Percentiles rank a stretch among this genome's conserved stretches.
phyloP scores from a whole-genome alignment of 1,140 invertebrate species.

The Apis florea region DNA sequence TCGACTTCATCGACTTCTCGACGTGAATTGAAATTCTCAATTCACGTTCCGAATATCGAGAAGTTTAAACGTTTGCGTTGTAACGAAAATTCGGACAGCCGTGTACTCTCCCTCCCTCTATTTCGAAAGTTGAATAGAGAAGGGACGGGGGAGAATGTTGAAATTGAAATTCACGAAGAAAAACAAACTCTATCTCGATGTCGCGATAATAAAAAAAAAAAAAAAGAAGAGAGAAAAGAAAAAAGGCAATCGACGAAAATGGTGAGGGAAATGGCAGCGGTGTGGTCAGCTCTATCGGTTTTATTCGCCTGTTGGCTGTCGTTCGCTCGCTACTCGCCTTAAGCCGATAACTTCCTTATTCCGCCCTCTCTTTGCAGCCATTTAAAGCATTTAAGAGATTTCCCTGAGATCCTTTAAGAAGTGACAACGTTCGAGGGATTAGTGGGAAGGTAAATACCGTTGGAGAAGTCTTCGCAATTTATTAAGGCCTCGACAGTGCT shows the following conservation, averaged over 20 bases:
- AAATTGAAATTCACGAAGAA: conserved; percentile 5
- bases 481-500: background rate
- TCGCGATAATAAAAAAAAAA: background rate
- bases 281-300: conserved; percentile 18
- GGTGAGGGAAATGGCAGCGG: background rate
- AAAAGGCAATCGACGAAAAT: conserved; percentile 8
- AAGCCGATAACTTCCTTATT: conserved; percentile 60
- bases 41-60: background rate
- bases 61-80: background rate
- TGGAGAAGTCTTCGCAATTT: conserved; percentile 29
- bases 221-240: too few species aligned
- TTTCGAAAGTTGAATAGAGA: background rate
- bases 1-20: background rate
- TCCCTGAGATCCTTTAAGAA: conserved; percentile 33
- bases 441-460: conserved; percentile 29
- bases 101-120: background rate
- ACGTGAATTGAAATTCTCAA: background rate
- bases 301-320: conserved; percentile 10
- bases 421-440: conserved; percentile 44
- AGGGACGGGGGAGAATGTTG: background rate
- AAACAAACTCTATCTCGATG: background rate
- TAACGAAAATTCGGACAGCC: background rate
- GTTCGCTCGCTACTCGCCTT: conserved; percentile 22
- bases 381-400: conserved; percentile 58
- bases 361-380: conserved; percentile 37